A percentile compares a stretch with the other conserved stretches of the same genome.
These are phyloP conservation scores for Megaceryle maxima DNA, from an alignment of 2,113 vertebrate genomes.

Conservation along the genomic window DNA sequence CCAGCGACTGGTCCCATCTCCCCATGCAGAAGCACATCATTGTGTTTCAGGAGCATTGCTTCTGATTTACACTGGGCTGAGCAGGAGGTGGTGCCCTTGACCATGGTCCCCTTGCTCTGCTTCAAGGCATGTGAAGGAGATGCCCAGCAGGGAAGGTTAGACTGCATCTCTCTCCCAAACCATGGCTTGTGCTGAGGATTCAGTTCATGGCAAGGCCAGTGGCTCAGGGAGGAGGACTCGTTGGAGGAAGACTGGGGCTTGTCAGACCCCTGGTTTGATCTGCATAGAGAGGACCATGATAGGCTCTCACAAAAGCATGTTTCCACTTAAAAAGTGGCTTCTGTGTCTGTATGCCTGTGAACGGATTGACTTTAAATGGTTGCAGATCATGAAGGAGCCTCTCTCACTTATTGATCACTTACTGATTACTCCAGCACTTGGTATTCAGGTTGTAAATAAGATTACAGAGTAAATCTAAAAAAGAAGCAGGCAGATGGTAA, in stretches of 20 bases:
- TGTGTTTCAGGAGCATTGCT: not conserved
- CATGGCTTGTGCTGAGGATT: not conserved
- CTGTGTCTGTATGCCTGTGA: accelerated
- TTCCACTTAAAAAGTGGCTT: not conserved
- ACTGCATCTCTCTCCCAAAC: not conserved
- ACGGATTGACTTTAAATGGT: not conserved
- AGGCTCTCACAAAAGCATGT: not conserved
- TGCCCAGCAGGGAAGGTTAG: not conserved
- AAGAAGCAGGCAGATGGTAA: not conserved
- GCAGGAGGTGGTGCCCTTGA: not conserved
- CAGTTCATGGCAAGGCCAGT: not conserved
- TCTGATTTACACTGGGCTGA: not conserved
- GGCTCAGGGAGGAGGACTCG: not conserved
- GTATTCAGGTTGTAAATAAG: not conserved
- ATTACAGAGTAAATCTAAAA: slow-evolving; percentile 2
- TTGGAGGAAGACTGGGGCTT: not conserved
- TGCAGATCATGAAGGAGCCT: not conserved
- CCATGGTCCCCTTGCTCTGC: too few species aligned
- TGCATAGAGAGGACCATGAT: accelerated
- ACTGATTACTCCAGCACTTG: not conserved
- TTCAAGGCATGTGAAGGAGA: not conserved
- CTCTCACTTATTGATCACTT: not conserved
- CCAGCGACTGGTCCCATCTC: not conserved
- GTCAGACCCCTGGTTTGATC: not conserved
- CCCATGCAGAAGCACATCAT: not conserved